Evolutionary conservation across 64 coral and sea anemone genomes (phyloP).

Genomic region (Catalaphyllia jardinei): DNA sequence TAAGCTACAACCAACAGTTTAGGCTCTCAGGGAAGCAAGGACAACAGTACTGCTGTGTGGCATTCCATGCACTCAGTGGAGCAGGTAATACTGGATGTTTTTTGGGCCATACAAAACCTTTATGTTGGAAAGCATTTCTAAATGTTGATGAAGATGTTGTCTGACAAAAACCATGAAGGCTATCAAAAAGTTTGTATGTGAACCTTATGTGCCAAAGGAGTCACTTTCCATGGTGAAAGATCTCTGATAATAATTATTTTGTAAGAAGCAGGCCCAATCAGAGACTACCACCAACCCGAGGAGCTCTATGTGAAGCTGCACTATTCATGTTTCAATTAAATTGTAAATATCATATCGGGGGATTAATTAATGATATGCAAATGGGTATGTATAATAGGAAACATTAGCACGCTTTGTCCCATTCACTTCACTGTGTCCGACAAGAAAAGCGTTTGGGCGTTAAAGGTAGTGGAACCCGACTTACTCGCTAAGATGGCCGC

Average conservation of each 20-base stretch:
- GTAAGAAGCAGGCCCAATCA: constrained; percentile 41
- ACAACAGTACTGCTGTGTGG: not conserved
- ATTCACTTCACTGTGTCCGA: too few relatives aligned
- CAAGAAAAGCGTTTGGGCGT: too few relatives aligned
- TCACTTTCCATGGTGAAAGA: constrained; percentile 10
- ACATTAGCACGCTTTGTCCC: too few relatives aligned
- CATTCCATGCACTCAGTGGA: constrained; percentile 50
- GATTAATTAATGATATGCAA: too few relatives aligned
- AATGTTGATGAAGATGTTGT: constrained; percentile 11
- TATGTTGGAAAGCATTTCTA: constrained; percentile 55
- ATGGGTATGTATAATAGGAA: too few relatives aligned
- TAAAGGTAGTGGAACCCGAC: too few relatives aligned
- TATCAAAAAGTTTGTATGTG: constrained; percentile 1
- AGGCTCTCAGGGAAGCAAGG: not conserved
- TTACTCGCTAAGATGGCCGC: too few relatives aligned
- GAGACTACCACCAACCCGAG: constrained; percentile 42
- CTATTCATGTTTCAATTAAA: too few relatives aligned
- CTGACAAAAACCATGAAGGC: constrained; percentile 1
- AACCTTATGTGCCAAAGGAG: constrained; percentile 32
- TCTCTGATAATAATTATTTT: constrained; percentile 37
- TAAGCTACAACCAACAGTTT: constrained; percentile 34
- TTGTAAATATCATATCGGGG: too few relatives aligned
- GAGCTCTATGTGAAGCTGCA: constrained; percentile 37
- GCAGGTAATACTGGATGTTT: constrained; percentile 50
- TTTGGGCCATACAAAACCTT: constrained; percentile 10